Base-by-base conservation (phyloP, 2,113 vertebrate species). In the Picathartes gymnocephalus region DNA sequence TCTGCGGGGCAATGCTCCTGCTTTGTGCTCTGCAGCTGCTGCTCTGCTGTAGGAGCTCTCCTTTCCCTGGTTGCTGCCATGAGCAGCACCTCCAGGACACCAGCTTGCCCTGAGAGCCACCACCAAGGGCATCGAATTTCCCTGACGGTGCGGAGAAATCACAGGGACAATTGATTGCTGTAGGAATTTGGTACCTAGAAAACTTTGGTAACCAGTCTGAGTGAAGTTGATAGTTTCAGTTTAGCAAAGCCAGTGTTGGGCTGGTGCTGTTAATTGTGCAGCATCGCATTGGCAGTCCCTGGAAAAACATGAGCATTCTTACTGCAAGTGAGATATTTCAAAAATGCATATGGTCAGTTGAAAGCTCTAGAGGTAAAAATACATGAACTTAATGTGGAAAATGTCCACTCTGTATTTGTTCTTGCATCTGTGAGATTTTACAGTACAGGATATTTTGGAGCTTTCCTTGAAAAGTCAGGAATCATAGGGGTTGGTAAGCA, bases 1-100 rank as follows among this genome's bases (percentile, higher is more conserved):
- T 86, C 90, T 73, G 47, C 0, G 0, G 79, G 85, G 79, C 35
- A 65, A 56, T 40, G 31, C 33, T 91, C 45, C 42, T 61, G 21
- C 61, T 85, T 72, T 65, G 31, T 51, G 48, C 61, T 86, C 53
- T 86, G 60, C 71, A 95, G 86, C 69, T 91, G n/a, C 70, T 62
- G 19, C 35, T 87, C 54, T 82, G 66, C 58, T 94, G 58, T 58
- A 81, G 72, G 15, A 58, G 42, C 9, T 73, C 25, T 81, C 21
- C 62, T 82, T 86, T 82, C n/a, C 62, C 58, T 69, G 31, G 6
- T 24, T 80, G 35, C 20, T 77, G 5, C 24, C 57, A 57, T 12
- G 16, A 54, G 15, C 42, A 92, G 42, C 48, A 50, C 21, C 12
- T 61, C 62, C 30, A 57, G 45, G 12, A 80, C 47, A 73, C 7